phyloP scores from a whole-genome alignment of 2,888 invertebrate genomes.

The Cerceris rybyensis region DNA sequence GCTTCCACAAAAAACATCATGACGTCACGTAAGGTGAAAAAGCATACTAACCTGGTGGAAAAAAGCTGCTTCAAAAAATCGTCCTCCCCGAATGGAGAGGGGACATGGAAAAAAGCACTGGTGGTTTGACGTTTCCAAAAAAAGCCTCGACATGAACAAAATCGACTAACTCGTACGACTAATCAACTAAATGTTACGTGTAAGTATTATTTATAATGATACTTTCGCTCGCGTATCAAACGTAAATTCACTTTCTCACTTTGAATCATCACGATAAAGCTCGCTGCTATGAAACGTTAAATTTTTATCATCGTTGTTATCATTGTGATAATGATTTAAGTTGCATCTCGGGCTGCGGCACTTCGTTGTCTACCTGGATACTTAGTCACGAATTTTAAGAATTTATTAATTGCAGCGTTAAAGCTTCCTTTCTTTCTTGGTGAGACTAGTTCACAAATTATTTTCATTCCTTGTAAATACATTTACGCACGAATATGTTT shows the following conservation, averaged over 20 bases:
- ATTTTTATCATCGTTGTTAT: not conserved
- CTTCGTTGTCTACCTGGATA: not conserved
- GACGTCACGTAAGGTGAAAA: slow-evolving; percentile 63
- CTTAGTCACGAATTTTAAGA: not conserved
- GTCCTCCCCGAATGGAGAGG: slow-evolving; percentile 51
- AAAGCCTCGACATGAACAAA: slow-evolving; percentile 28
- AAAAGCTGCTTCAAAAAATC: slow-evolving; percentile 72
- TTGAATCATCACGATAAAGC: not conserved
- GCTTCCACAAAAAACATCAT: slow-evolving; percentile 53
- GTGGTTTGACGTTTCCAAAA: slow-evolving; percentile 42
- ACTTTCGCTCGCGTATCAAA: not conserved
- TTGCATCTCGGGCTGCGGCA: no score
- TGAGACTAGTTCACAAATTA: not conserved
- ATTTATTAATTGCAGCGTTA: not conserved
- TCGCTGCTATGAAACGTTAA: not conserved
- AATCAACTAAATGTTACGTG: slow-evolving; percentile 5
- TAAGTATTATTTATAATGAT: slow-evolving; percentile 7
- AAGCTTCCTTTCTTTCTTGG: not conserved
- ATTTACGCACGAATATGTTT: no score
- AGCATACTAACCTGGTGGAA: slow-evolving; percentile 74
- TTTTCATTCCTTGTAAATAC: not conserved
- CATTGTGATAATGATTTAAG: no score
- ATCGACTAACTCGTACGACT: slow-evolving; percentile 1
- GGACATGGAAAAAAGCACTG: slow-evolving; percentile 51
- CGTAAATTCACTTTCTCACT: not conserved